Evolutionary conservation across 2,113 vertebrate species (phyloP), one percentile per base, ranked within the genome.

Genomic region (Chaetops frenatus): DNA sequence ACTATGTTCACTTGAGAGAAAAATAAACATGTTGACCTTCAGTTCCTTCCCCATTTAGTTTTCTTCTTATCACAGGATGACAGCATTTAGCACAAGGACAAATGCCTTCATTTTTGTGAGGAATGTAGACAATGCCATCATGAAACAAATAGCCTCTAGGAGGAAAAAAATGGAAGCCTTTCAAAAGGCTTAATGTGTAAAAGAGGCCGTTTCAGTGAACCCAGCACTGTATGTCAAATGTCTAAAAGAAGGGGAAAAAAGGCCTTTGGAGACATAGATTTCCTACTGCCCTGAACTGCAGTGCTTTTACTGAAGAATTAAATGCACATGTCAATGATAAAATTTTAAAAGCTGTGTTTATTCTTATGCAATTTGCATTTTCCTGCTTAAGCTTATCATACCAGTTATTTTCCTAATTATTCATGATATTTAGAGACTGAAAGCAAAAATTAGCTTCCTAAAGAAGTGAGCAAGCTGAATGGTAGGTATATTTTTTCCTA

Each of bases 1-100:
- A 22, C 58, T 44, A 5, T 57, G 45, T 69, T 92, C 65, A 66
- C 66, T 96, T 88, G 66, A 95, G 74, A 97, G 67, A 67, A 96
- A 96, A 97, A 97, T 88, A 95, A 97, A 95, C 66, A 94, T 74
- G 79, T 54, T 96, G 96, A 97, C 94, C 93, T 97, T 97, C 95
- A 94, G 31, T 97, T 95, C 92, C 84, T 96, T 50, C 71, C 45
- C 56, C 47, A 91, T 97, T 94, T 76, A 92, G 45, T 83, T 96
- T 93, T 80, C 47, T 76, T 94, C 90, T 96, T 97, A 97, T 94
- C 87, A 95, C 69, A 86, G 91, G 42, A 97, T 88, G 91, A 90
- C 94, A 96, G 60, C 66, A 86, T 96, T 96, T 93, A 96, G 81
- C 78, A 77, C 81, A 94, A 96, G 92, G 92, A 96, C 91, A 95